phyloP scores from a whole-genome alignment of 2,797 vertebrate species.

The Tiaroga cobitis region DNA sequence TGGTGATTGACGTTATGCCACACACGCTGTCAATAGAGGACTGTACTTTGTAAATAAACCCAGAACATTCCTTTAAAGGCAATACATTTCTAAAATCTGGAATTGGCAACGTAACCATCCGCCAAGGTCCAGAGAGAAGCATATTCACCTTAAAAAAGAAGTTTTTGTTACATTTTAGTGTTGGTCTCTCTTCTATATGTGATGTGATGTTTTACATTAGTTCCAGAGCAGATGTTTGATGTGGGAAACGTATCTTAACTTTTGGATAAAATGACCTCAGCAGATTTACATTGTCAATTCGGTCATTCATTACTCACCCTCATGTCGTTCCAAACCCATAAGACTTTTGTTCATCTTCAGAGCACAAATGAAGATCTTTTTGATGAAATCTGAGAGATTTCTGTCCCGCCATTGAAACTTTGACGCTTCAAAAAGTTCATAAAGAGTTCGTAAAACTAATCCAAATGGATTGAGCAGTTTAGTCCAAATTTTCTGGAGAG shows the following conservation, averaged over 20 bases:
- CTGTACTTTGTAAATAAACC: not conserved
- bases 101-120: not conserved
- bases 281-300: not conserved
- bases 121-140: not conserved
- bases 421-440: too few species aligned
- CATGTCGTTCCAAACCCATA: too few species aligned
- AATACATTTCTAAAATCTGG: not conserved
- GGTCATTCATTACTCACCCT: too few species aligned
- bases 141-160: not conserved
- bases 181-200: not conserved
- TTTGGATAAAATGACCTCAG: not conserved
- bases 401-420: too few species aligned
- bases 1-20: not conserved
- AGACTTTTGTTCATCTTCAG: too few species aligned
- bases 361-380: too few species aligned
- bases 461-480: too few species aligned
- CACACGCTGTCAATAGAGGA: not conserved
- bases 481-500: too few species aligned
- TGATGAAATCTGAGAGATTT: too few species aligned
- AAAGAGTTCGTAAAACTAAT: too few species aligned
- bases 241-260: not conserved
- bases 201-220: not conserved
- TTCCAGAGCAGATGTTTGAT: constrained; percentile 17
- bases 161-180: not conserved
- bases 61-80: not conserved